phyloP scores from a whole-genome alignment of 2,797 vertebrate genomes.

The Halcyon leucocephala region DNA sequence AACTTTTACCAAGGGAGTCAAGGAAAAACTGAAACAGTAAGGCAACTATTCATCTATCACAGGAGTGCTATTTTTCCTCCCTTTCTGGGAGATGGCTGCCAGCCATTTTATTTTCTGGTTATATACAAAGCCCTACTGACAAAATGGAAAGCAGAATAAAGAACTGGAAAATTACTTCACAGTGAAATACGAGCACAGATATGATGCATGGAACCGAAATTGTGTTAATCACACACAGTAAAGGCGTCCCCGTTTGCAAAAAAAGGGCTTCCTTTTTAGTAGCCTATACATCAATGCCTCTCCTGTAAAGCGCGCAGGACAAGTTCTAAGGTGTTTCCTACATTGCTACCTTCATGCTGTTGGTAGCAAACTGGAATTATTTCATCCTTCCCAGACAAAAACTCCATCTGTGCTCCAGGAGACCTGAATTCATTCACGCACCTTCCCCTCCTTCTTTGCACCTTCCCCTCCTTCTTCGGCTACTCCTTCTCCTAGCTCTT shows the following conservation, averaged over 20 bases:
- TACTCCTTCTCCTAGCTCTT: not conserved
- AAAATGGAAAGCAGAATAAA: not conserved
- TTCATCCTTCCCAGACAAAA: not conserved
- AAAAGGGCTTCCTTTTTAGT: not conserved
- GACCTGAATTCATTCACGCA: rapidly evolving
- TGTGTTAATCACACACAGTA: not conserved
- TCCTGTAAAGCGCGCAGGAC: not conserved
- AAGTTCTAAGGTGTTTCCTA: not conserved
- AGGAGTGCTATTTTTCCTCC: not conserved
- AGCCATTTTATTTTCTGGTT: not conserved
- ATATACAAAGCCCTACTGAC: not conserved
- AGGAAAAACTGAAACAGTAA: not conserved
- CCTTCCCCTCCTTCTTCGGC: not conserved
- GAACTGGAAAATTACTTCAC: not conserved
- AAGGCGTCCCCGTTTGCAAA: not conserved
- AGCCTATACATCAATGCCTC: not conserved
- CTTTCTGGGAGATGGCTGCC: not conserved
- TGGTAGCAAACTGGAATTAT: not conserved
- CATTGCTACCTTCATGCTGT: not conserved
- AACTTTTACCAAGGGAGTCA: not conserved
- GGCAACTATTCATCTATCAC: not conserved
- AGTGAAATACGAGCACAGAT: not conserved
- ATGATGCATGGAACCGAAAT: not conserved
- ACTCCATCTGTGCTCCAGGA: not conserved
- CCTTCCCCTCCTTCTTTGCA: not conserved